Percentiles rank a stretch among this genome's conserved stretches.
phyloP scores from a whole-genome alignment of 1,140 invertebrate species.

The Drosophila kanapiae region DNA sequence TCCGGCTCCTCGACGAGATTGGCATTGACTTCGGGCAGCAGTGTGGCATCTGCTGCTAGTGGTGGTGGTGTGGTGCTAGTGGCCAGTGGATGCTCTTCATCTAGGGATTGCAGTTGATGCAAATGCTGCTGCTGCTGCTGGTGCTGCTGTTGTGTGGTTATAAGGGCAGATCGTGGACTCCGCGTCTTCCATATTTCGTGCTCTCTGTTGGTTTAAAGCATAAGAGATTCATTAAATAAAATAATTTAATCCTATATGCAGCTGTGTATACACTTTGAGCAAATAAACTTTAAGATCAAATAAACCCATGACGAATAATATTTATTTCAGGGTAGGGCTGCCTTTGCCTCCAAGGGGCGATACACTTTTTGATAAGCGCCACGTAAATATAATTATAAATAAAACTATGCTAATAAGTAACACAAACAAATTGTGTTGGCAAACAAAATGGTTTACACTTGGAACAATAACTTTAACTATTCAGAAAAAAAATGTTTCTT shows the following conservation, averaged over 20 bases:
- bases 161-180: slow-evolving; percentile 35
- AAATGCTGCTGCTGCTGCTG: slow-evolving; percentile 59
- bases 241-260: not conserved
- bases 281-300: not conserved
- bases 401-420: not conserved
- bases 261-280: not conserved
- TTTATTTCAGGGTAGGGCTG: not conserved
- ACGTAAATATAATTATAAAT: not conserved
- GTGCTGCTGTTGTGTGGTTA: slow-evolving; percentile 44
- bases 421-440: not conserved
- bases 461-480: not conserved
- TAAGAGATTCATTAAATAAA: no score
- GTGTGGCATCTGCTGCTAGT: slow-evolving; percentile 8
- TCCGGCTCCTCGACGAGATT: slow-evolving; percentile 27
- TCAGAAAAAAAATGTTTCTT: no score
- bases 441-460: not conserved
- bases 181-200: slow-evolving; percentile 80
- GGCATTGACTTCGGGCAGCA: slow-evolving; percentile 6
- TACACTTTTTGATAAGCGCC: not conserved
- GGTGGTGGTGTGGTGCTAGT: slow-evolving; percentile 36
- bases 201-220: slow-evolving; percentile 44
- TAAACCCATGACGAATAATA: not conserved
- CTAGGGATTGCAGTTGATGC: slow-evolving; percentile 50
- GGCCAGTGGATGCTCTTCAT: slow-evolving; percentile 29
- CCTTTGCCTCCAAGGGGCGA: not conserved